Conservation (phyloP, 2,113 vertebrate genomes). For the Pterophyllum scalare region DNA sequence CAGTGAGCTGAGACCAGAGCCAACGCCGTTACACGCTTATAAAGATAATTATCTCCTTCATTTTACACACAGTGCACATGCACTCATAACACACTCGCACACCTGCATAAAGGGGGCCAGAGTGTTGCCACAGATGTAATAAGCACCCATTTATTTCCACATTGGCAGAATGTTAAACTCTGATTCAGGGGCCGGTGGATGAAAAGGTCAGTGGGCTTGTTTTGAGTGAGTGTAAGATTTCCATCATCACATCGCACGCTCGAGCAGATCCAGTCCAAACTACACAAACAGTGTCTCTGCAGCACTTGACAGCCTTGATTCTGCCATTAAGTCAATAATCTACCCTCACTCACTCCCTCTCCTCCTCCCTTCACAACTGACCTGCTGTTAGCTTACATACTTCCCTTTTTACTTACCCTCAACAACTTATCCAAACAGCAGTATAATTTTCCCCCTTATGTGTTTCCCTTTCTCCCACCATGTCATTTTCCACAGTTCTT, state of each 20-base stretch:
- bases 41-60: slow-evolving; percentile 23
- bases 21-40: slow-evolving; percentile 25
- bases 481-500: slow-evolving; percentile 59
- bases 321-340: slow-evolving; percentile 73
- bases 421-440: slow-evolving; percentile 71
- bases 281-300: slow-evolving; percentile 74
- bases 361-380: slow-evolving; percentile 47
- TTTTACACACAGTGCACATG: slow-evolving; percentile 26
- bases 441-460: slow-evolving; percentile 59
- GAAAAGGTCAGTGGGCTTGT: slow-evolving; percentile 73
- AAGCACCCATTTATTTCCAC: slow-evolving; percentile 68
- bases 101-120: slow-evolving; percentile 21
- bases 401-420: slow-evolving; percentile 70
- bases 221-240: slow-evolving; percentile 77
- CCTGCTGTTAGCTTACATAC: slow-evolving; percentile 62
- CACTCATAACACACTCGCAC: not conserved
- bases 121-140: slow-evolving; percentile 58
- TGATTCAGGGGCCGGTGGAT: slow-evolving; percentile 60
- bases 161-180: slow-evolving; percentile 63
- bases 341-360: slow-evolving; percentile 41
- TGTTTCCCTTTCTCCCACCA: slow-evolving; percentile 52
- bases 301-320: slow-evolving; percentile 66
- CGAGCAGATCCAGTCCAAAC: slow-evolving; percentile 56
- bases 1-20: not conserved
- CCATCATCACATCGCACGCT: slow-evolving; percentile 72